Percentiles rank a stretch among this genome's conserved stretches.
Conservation (phyloP, 1,140 invertebrate genomes). For the Leptinotarsa undecemlineata region DNA sequence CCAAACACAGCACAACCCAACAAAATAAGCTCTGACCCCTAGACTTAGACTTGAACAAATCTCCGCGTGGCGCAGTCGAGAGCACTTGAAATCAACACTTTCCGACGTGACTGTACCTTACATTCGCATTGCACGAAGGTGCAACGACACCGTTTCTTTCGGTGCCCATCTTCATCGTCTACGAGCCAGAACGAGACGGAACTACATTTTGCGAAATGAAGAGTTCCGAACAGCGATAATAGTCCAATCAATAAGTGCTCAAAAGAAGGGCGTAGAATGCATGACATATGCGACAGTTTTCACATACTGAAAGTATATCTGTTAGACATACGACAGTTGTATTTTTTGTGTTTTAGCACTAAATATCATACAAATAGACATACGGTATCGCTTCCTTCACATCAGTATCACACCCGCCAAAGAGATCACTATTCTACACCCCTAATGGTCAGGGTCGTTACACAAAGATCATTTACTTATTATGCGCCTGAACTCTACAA, state of each 20-base stretch:
- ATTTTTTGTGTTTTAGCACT: too few species aligned
- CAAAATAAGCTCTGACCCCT: slow-evolving; percentile 13
- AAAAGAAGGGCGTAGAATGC: too few species aligned
- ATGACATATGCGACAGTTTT: too few species aligned
- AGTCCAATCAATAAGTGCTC: not conserved
- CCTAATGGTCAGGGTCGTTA: too few species aligned
- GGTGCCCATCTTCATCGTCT: slow-evolving; percentile 15
- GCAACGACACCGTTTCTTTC: slow-evolving; percentile 26
- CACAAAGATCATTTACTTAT: too few species aligned
- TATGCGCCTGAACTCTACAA: too few species aligned
- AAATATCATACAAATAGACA: too few species aligned
- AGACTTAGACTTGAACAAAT: not conserved
- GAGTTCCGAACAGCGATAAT: slow-evolving; percentile 7
- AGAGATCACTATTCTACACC: too few species aligned
- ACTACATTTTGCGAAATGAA: slow-evolving; percentile 12
- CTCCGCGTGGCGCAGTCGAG: not conserved
- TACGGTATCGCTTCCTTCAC: too few species aligned
- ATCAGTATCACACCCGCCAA: too few species aligned
- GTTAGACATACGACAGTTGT: too few species aligned
- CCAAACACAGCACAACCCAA: slow-evolving; percentile 12
- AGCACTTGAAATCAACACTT: slow-evolving; percentile 13
- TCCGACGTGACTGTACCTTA: slow-evolving; percentile 20
- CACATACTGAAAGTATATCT: too few species aligned
- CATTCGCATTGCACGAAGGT: slow-evolving; percentile 28
- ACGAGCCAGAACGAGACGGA: slow-evolving; percentile 9